Base-by-base conservation (phyloP, 2,888 invertebrate species). In the Dasypogon diadema region DNA sequence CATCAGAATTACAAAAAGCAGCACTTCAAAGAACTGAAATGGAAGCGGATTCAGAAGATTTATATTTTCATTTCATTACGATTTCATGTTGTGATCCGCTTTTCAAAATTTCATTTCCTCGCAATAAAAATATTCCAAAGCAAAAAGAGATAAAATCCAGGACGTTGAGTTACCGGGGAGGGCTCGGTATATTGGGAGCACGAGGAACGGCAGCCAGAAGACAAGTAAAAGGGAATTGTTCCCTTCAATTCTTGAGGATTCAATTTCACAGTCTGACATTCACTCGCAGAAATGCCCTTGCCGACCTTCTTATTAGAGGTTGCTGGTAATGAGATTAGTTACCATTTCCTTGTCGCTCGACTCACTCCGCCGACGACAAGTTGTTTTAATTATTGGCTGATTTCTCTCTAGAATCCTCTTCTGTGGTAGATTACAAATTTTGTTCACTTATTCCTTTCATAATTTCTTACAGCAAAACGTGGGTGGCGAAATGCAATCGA, bases 401-500 rank as follows among this genome's bases (percentile, higher is more conserved):
- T 26, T n/a, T 48, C 30, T 26, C 3, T 2, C 14, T 26, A 6
- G 1, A 6, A 26, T 18, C 8, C 14, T 56, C 6, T 51, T 51
- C 1, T 51, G 5, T 51, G 6, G 16, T 60, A 60, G 16, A 8
- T 30, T 16, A n/a, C 3, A 26, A n/a, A 10, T 16, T 16, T 30
- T 58, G 2, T 18, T 18, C 18, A 6, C 30, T 58, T 30, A 26
- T 68, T 21, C 54, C 56, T 72, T 77, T 68, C n/a, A n/a, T 72
- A 75, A 65, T 77, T 76, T 63, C 12, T 77, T 78, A 5, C 80
- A 85, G 85, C 80, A 85, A 83, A 81, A 82, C 82, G 82, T 82
- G 82, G 81, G 83, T 84, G 82, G 83, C 85, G 85, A 83, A 84
- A 86, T 86, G 86, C 85, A 85, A 86, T 84, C 86, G 84, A 83